Conservation (phyloP, 1,140 invertebrate genomes). For the Sminthurinus signatus region DNA sequence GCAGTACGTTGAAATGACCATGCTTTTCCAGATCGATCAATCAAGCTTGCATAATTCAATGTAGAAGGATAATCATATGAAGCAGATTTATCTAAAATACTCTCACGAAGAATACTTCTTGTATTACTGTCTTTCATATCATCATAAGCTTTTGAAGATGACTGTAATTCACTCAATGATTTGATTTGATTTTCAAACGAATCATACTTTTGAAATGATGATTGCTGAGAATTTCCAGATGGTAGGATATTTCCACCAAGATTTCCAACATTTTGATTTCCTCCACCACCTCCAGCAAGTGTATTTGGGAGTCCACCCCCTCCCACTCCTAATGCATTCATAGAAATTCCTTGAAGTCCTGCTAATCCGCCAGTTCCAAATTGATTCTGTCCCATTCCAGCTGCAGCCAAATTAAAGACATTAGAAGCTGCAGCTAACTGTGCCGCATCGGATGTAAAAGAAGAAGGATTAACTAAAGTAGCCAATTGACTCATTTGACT, state of each 20-base stretch:
- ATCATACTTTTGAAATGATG: conserved; percentile 34
- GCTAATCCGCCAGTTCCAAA: conserved; percentile 11
- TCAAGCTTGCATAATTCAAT: too few species aligned
- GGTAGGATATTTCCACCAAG: too few species aligned
- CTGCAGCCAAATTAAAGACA: conserved; percentile 15
- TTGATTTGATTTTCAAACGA: too few species aligned
- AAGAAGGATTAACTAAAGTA: conserved; percentile 29
- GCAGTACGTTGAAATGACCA: too few species aligned
- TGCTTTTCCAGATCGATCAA: too few species aligned
- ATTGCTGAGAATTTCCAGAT: conserved; percentile 15
- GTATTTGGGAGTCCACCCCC: conserved; percentile 3
- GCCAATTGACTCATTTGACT: conserved; percentile 24
- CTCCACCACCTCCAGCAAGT: background rate
- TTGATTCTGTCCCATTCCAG: conserved; percentile 19
- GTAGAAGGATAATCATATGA: too few species aligned
- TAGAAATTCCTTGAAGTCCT: conserved; percentile 6
- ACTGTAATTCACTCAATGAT: too few species aligned
- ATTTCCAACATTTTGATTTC: too few species aligned
- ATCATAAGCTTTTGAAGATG: too few species aligned
- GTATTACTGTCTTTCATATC: too few species aligned
- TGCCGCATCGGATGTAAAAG: conserved; percentile 20
- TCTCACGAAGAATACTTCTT: too few species aligned
- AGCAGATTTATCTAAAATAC: too few species aligned
- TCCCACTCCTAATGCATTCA: conserved; percentile 16
- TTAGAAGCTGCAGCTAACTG: conserved; percentile 20